Evolutionary conservation across 2,797 vertebrate species (phyloP), one percentile per base, ranked within the genome.

Genomic region (Peromyscus eremicus): DNA sequence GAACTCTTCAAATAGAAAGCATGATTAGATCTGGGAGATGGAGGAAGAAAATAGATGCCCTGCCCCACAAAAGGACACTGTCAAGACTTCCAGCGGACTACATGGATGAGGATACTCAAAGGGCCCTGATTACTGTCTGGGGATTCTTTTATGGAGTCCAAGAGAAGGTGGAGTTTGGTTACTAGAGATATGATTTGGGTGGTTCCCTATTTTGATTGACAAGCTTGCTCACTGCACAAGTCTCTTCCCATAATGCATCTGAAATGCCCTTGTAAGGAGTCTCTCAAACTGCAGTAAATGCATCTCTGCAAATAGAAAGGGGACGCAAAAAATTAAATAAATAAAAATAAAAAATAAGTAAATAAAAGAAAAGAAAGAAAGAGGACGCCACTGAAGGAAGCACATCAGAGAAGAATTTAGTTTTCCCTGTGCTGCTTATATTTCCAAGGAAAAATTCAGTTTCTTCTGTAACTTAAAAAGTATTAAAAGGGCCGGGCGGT

Each of bases 321-420:
- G 23, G 23, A 73, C 1, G 14, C 52, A 55, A 55, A 55, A 55
- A 14, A 55, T 55, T 55, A 55, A 16, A 55, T 55, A 55, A 55
- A 55, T 55, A 55, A 16, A 55, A 55, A 55, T 55, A 16, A 16
- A 16, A 52, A 55, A 55, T 16, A 55, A 55, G 52, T 55, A 55
- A 55, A 55, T 14, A 55, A 55, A 55, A 55, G 52, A 52, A 52
- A 52, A 52, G 52, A 14, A 52, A 10, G 37, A 16, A 80, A 93
- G 14, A 16, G 17, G 29, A 73, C 1, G 12, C 52, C 23, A 21
- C 0, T 1, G 14, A 14, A 7, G 34, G 6, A 32, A 5, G 23
- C 4, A 11, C 57, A 34, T 6, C 43, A 16, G 25, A 88, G 19
- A 62, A 79, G 3, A 34, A 3, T 14, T 68, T 83, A 17, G 55